Evolutionary conservation across 30 jellyfish, hydroid and myxozoan species (phyloP).

Genomic region (Pelagia noctiluca): DNA sequence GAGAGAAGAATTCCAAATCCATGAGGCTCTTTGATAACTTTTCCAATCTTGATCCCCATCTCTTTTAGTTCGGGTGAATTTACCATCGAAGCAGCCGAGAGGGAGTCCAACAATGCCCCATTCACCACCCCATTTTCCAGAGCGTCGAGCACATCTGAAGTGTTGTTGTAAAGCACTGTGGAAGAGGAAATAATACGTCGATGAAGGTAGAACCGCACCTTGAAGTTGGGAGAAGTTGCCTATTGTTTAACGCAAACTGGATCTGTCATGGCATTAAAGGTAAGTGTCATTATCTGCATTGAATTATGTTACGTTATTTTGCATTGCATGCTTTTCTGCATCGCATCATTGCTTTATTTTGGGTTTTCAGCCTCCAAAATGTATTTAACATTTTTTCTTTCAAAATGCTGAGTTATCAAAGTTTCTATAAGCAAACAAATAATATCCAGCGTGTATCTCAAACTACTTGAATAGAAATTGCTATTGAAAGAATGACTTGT

Average conservation of each 20-base stretch:
- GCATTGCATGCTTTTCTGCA: too few species aligned
- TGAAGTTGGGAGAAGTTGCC: background rate
- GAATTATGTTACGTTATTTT: background rate
- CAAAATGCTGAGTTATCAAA: too few species aligned
- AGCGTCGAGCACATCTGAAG: constrained; percentile 43
- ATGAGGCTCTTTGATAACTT: constrained; percentile 49
- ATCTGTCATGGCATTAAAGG: background rate
- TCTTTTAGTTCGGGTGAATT: constrained; percentile 18
- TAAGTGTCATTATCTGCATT: too few species aligned
- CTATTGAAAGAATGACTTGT: too few species aligned
- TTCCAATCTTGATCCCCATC: constrained; percentile 38
- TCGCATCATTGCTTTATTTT: too few species aligned
- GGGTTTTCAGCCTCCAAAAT: too few species aligned
- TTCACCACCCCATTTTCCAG: constrained; percentile 48
- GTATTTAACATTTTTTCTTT: too few species aligned
- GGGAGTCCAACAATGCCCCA: constrained; percentile 66
- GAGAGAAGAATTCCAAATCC: constrained; percentile 77
- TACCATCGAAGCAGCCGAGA: constrained; percentile 54
- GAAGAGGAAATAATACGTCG: background rate
- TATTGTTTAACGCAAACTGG: background rate
- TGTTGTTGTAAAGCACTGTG: background rate
- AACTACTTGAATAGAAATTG: too few species aligned
- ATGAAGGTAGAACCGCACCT: too few species aligned
- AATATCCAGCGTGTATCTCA: too few species aligned
- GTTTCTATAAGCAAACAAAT: too few species aligned